Evolutionary conservation across 1,140 invertebrate genomes (phyloP).

Genomic region (Lepidurus apus): DNA sequence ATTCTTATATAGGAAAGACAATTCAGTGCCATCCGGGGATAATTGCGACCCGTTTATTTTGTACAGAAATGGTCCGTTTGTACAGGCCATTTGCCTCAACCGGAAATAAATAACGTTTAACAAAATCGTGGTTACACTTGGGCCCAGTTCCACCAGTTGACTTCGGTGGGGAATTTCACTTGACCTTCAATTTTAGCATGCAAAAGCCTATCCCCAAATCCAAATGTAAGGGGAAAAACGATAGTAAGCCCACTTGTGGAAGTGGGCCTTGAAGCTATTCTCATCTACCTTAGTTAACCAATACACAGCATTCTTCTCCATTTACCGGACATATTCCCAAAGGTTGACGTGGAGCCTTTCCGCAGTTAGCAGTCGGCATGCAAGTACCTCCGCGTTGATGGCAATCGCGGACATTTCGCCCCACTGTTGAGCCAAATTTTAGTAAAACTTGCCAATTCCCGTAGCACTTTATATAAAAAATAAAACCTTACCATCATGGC

Average conservation of each 20-base stretch:
- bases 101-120: slow-evolving; percentile 10
- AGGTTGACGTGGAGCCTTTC: slow-evolving; percentile 17
- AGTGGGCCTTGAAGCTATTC: too few species aligned
- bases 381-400: slow-evolving; percentile 9
- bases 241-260: too few species aligned
- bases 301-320: slow-evolving; percentile 23
- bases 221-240: too few species aligned
- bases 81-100: neutral
- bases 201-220: too few species aligned
- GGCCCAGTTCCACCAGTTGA: too few species aligned
- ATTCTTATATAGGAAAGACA: neutral
- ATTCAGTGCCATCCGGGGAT: neutral
- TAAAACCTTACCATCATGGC: slow-evolving; percentile 20
- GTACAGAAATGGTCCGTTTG: neutral
- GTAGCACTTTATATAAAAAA: neutral
- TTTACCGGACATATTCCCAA: slow-evolving; percentile 1
- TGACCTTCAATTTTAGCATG: too few species aligned
- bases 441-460: neutral
- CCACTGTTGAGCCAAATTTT: neutral
- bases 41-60: slow-evolving; percentile 5
- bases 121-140: neutral
- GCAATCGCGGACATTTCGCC: slow-evolving; percentile 11
- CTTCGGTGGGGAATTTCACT: too few species aligned
- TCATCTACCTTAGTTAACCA: neutral
- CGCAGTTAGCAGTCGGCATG: slow-evolving; percentile 11